These are phyloP conservation scores for Miichthys miiuy DNA, from an alignment of 2,797 vertebrate species.

Conservation along the genomic window DNA sequence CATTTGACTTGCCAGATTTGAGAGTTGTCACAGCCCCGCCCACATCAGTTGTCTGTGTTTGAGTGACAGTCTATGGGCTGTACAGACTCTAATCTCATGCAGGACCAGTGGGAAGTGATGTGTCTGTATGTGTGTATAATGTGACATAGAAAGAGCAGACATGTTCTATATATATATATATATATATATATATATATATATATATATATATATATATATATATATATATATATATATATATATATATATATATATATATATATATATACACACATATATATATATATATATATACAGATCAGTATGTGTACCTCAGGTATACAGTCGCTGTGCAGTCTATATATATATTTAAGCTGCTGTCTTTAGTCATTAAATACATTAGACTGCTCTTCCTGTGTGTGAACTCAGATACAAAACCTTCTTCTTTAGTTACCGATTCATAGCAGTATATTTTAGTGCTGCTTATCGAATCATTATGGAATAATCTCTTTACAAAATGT, in stretches of 20 bases:
- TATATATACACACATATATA: conserved; percentile 36
- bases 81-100: conserved; percentile 69
- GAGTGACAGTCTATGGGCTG: conserved; percentile 72
- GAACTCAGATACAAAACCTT: background rate
- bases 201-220: conserved; percentile 24
- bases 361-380: conserved; percentile 30
- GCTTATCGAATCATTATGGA: too few relatives aligned
- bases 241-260: conserved; percentile 31
- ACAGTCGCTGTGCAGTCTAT: conserved; percentile 1
- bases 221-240: conserved; percentile 32
- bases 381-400: background rate
- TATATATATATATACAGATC: conserved; percentile 19
- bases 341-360: conserved; percentile 23
- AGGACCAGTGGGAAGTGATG: conserved; percentile 68
- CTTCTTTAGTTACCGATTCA: background rate
- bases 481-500: background rate
- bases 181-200: conserved; percentile 35
- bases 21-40: conserved; percentile 75
- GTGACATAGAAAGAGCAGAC: conserved; percentile 56
- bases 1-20: conserved; percentile 79
- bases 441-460: background rate
- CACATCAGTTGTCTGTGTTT: conserved; percentile 72
- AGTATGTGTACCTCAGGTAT: conserved; percentile 6
- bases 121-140: conserved; percentile 48
- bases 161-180: conserved; percentile 38